Conservation (phyloP, 2,888 invertebrate species). For the Frankliniella intonsa region DNA sequence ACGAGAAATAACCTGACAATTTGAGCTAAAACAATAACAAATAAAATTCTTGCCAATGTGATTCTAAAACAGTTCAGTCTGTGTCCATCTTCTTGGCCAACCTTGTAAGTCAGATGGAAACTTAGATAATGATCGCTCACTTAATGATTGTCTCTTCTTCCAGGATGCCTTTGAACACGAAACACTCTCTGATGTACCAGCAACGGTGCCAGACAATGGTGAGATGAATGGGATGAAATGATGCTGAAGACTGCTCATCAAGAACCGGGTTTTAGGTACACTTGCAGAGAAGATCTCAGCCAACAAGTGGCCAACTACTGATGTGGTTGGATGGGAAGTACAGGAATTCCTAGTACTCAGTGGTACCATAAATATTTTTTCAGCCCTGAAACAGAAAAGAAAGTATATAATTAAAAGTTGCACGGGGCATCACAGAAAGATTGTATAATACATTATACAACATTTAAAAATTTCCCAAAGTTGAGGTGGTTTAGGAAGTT, state of each 20-base stretch:
- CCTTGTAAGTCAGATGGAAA: constrained; percentile 45
- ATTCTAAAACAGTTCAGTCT: constrained; percentile 47
- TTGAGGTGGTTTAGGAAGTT: no score
- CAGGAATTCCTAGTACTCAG: background rate
- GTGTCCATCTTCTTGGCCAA: constrained; percentile 44
- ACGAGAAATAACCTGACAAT: background rate
- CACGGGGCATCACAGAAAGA: no score
- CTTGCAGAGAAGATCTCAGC: constrained; percentile 19
- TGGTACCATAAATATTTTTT: background rate
- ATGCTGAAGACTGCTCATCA: constrained; percentile 35
- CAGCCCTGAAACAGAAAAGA: background rate
- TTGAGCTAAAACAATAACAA: constrained; percentile 28
- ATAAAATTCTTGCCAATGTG: constrained; percentile 35
- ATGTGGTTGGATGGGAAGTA: background rate
- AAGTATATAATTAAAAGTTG: background rate
- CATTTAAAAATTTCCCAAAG: no score
- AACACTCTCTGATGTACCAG: constrained; percentile 20
- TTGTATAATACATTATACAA: no score
- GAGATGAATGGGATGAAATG: constrained; percentile 25
- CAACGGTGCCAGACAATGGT: constrained; percentile 27
- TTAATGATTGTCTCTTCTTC: constrained; percentile 34
- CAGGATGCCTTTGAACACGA: constrained; percentile 28
- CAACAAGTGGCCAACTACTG: constrained; percentile 8
- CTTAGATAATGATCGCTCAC: constrained; percentile 34
- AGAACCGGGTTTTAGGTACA: constrained; percentile 33